Conservation (phyloP, 1,140 invertebrate species). For the Leptopilina clavipes region DNA sequence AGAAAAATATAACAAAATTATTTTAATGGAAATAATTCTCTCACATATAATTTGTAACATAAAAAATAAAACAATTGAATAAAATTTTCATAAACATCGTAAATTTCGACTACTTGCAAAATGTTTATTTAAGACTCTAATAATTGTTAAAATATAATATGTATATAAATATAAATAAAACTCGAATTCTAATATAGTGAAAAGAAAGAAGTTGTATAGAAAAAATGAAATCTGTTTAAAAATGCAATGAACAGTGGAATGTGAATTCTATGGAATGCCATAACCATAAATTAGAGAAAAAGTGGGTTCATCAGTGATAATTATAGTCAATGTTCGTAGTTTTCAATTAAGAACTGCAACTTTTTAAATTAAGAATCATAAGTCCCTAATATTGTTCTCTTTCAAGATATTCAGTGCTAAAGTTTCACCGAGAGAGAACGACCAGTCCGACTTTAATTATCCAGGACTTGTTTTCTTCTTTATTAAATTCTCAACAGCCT, state of each 20-base stretch:
- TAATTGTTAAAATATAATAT: too few relatives aligned
- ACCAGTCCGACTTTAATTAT: constrained; percentile 31
- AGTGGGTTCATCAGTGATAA: constrained; percentile 14
- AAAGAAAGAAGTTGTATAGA: too few relatives aligned
- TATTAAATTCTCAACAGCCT: constrained; percentile 34
- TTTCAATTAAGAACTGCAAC: constrained; percentile 28
- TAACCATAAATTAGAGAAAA: constrained; percentile 12
- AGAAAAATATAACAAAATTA: too few relatives aligned
- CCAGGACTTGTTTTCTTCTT: constrained; percentile 34
- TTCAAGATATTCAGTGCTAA: constrained; percentile 20
- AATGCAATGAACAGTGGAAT: constrained; percentile 2
- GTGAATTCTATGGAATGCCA: not conserved
- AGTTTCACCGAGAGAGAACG: constrained; percentile 23
- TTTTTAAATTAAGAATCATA: constrained; percentile 31
- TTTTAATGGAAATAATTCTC: too few relatives aligned
- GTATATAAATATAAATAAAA: too few relatives aligned
- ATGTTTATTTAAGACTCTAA: too few relatives aligned
- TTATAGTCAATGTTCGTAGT: constrained; percentile 10
- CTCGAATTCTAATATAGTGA: too few relatives aligned
- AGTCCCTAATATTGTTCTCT: constrained; percentile 22
- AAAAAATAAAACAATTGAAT: too few relatives aligned
- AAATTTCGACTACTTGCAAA: too few relatives aligned
- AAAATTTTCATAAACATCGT: too few relatives aligned
- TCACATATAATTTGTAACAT: too few relatives aligned
- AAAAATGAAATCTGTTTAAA: too few relatives aligned